Base-by-base conservation (phyloP, 2,113 vertebrate species). In the Ictidomys tridecemlineatus region DNA sequence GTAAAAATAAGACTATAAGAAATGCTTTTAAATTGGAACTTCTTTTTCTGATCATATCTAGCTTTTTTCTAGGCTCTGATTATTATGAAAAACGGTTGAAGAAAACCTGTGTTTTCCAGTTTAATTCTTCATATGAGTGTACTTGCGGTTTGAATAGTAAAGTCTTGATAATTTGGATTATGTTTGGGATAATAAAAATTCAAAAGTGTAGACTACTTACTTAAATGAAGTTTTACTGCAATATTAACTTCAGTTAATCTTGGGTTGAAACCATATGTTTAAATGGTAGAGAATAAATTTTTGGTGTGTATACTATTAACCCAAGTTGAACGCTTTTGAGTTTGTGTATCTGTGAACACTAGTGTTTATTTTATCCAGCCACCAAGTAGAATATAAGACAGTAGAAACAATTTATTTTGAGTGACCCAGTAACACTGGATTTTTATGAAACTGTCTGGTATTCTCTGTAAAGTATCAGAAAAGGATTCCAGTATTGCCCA, bases 171-270 rank as follows among this genome's bases (percentile, higher is more conserved):
- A 74, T 94, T 65, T 78, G 17, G 48, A 85, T 82, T 87, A 1
- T 53, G 22, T 88, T 67, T 56, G 4, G 8, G 42, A 67, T 90
- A 58, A 30, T 37, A 22, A 82, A 89, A 93, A 87, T 76, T 89
- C 4, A 58, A 28, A 93, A 79, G 3, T 92, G 26, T 24, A 77
- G 63, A n/a, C 56, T 63, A 74, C 70, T 56, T 91, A 34, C 85
- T 89, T 89, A 82, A 90, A 67, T 85, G 13, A n/a, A 79, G 5
- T 58, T 95, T 37, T 85, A 65, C 72, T 88, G 8, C 4, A 61
- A 77, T 70, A n/a, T 37, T 85, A 90, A 93, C 4, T 91, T 93
- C 37, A 93, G 8, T 82, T 91, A 63, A 89, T 77, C 42, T 96
- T 30, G 48, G 32, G 16, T 80, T 85, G 61, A 96, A 96, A 48